A percentile compares a stretch with the other conserved stretches of the same genome.
These are phyloP conservation scores for Echinarachnius parma DNA, from an alignment of 53 echinoderm and acorn worm genomes.

Conservation along the genomic window DNA sequence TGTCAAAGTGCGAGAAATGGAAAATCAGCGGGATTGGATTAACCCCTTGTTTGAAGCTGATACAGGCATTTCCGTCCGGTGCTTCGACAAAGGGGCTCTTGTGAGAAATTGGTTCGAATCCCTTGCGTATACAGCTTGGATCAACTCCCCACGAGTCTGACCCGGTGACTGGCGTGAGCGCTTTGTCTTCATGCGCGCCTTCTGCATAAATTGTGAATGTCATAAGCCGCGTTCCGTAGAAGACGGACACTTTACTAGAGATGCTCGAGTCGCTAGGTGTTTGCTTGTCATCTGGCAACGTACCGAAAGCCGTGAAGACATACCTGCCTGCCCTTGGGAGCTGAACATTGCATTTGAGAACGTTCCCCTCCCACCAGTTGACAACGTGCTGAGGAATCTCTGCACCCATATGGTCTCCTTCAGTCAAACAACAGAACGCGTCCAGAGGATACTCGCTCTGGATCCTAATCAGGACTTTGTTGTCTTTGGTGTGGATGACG, in stretches of 20 bases:
- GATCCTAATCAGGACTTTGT: conserved; percentile 24
- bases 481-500: conserved; percentile 14
- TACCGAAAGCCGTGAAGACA: conserved; percentile 25
- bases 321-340: conserved; percentile 16
- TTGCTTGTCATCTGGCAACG: neutral
- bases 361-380: conserved; percentile 31
- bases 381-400: conserved; percentile 6
- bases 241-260: conserved; percentile 2
- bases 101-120: conserved; percentile 21
- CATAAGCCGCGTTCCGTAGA: conserved; percentile 39
- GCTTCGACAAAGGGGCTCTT: conserved; percentile 20
- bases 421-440: conserved; percentile 9
- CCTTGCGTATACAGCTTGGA: conserved; percentile 5
- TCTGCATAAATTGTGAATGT: conserved; percentile 22
- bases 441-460: conserved; percentile 24
- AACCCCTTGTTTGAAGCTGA: conserved; percentile 17
- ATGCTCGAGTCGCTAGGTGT: neutral
- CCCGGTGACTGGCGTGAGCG: neutral
- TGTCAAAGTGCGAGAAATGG: conserved; percentile 3
- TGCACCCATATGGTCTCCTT: neutral
- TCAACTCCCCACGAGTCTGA: conserved; percentile 20
- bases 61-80: conserved; percentile 1
- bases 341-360: neutral
- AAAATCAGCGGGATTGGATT: neutral
- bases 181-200: neutral